Conservation (phyloP, 2,113 vertebrate species). For the Empidonax traillii region DNA sequence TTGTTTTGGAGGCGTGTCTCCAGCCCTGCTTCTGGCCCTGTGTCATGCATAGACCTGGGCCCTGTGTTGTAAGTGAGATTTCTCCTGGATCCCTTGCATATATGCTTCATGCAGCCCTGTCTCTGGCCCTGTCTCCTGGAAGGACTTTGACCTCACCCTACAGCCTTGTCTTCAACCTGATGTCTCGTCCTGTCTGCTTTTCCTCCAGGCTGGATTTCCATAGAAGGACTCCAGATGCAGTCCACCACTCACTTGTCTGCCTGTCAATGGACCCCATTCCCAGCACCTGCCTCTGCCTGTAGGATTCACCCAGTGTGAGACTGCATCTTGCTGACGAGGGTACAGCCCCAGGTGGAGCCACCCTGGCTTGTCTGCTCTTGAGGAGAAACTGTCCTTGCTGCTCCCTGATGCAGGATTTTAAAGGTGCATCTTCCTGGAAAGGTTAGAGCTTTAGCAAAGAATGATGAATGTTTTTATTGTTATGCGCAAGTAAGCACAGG, state of each 20-base stretch:
- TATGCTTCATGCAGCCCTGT: not conserved
- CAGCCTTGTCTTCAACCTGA: not conserved
- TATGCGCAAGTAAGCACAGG: not conserved
- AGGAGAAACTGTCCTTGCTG: not conserved
- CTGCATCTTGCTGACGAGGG: not conserved
- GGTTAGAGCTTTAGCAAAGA: not conserved
- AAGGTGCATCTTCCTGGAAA: not conserved
- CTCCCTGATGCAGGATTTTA: not conserved
- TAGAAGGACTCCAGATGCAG: not conserved
- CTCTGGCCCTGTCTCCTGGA: not conserved
- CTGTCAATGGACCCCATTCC: not conserved
- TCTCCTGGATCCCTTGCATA: not conserved
- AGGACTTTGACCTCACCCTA: not conserved
- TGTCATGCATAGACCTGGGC: not conserved
- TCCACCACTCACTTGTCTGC: not conserved
- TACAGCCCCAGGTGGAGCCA: not conserved
- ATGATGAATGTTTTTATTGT: not conserved
- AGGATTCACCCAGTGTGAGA: not conserved
- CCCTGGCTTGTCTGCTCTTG: accelerated
- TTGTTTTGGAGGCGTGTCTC: not conserved
- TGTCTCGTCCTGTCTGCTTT: not conserved
- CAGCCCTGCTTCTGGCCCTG: not conserved
- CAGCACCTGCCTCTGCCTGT: not conserved
- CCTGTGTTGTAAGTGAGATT: not conserved
- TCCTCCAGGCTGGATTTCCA: not conserved